Evolutionary conservation across 2,797 vertebrate species (phyloP).

Genomic region (Mormyrus hasselquistii): DNA sequence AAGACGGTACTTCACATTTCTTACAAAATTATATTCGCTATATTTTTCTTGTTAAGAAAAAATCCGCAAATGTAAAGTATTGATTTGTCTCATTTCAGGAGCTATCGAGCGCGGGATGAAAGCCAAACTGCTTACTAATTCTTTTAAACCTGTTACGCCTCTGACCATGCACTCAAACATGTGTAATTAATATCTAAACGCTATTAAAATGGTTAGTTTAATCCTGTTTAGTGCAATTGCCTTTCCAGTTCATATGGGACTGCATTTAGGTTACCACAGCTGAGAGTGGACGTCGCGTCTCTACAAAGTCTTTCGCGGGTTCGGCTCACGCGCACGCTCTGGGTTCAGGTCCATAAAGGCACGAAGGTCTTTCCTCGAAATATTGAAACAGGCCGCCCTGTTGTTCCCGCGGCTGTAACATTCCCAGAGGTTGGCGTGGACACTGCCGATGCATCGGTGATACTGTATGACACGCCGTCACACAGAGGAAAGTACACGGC

Average conservation of each 20-base stretch:
- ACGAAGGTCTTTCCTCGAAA: not conserved
- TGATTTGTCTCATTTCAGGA: not conserved
- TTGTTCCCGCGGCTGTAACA: not conserved
- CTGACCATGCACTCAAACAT: not conserved
- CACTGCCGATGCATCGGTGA: not conserved
- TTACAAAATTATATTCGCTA: not conserved
- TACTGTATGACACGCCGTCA: not conserved
- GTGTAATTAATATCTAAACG: not conserved
- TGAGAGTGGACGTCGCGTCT: not conserved
- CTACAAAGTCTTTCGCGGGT: not conserved
- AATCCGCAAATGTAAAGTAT: not conserved
- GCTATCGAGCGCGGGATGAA: not conserved
- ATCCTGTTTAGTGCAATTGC: not conserved
- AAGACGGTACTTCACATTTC: not conserved
- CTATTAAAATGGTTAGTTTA: not conserved
- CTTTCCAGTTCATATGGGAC: not conserved
- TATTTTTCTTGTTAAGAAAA: not conserved
- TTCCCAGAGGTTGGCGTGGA: not conserved
- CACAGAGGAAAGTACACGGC: not conserved
- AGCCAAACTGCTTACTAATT: not conserved
- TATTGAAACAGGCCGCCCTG: not conserved
- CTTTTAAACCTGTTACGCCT: not conserved
- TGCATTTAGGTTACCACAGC: not conserved
- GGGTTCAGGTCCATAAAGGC: not conserved
- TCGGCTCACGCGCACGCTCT: not conserved